These are phyloP conservation scores for Gallinago jamesoni DNA, from an alignment of 2,113 vertebrate species.

Conservation along the genomic window DNA sequence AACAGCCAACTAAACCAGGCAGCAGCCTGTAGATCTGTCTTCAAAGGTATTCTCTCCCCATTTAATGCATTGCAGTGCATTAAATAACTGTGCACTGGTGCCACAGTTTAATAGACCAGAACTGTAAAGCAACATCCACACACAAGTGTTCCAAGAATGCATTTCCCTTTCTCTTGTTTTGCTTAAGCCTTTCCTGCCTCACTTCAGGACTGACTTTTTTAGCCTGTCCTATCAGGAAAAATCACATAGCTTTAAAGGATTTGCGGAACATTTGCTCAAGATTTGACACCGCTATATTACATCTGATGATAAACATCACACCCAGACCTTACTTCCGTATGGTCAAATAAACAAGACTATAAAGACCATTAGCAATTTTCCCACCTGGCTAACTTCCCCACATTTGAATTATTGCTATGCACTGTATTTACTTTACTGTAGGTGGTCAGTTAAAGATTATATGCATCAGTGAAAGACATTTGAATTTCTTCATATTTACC, in stretches of 20 bases:
- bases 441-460: not conserved
- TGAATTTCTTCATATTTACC: not conserved
- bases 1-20: not conserved
- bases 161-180: not conserved
- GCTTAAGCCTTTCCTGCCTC: not conserved
- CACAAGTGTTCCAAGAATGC: not conserved
- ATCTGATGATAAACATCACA: not conserved
- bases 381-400: not conserved
- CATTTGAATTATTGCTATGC: not conserved
- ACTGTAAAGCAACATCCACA: not conserved
- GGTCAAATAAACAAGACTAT: not conserved
- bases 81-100: not conserved
- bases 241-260: not conserved
- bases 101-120: not conserved
- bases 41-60: not conserved
- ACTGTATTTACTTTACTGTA: not conserved
- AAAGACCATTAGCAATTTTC: slow-evolving; percentile 20
- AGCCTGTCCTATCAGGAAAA: not conserved
- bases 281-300: not conserved
- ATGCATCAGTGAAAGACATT: not conserved
- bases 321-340: not conserved
- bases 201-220: not conserved
- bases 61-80: not conserved
- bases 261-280: not conserved
- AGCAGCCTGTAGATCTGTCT: not conserved